Conservation (phyloP, 2,113 vertebrate genomes). For the Perognathus longimembris region DNA sequence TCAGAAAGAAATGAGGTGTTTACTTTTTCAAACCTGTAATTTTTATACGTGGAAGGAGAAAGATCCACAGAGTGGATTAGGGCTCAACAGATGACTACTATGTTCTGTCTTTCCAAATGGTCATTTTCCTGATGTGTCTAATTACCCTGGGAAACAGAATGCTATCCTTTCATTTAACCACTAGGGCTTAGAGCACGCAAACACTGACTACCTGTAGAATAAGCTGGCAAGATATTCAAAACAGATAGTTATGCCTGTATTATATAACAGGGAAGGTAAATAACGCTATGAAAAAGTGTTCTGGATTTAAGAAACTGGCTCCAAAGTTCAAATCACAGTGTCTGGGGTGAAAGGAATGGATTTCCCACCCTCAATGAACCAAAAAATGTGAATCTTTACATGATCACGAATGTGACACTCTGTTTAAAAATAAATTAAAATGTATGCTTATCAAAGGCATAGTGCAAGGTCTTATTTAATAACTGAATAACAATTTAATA, state of each 20-base stretch:
- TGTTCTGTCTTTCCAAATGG: not conserved
- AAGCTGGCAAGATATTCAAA: conserved; percentile 10
- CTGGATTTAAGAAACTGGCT: conserved; percentile 32
- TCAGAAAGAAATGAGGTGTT: not conserved
- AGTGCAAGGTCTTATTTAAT: conserved; percentile 69
- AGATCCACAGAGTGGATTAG: not conserved
- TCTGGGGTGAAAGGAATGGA: conserved; percentile 52
- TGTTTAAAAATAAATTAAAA: conserved; percentile 49
- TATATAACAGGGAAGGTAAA: conserved; percentile 18
- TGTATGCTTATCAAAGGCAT: conserved; percentile 47
- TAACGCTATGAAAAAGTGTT: conserved; percentile 39
- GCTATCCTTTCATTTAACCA: not conserved
- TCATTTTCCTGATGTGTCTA: not conserved
- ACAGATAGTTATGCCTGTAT: conserved; percentile 72
- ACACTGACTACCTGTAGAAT: conserved; percentile 54
- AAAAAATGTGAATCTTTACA: conserved; percentile 55
- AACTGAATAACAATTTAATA: conserved; percentile 69
- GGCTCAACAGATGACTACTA: rapidly evolving
- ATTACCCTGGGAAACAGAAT: not conserved
- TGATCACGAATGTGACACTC: conserved; percentile 14
- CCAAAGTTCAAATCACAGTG: conserved; percentile 66
- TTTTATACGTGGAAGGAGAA: not conserved
- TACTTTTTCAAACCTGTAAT: not conserved
- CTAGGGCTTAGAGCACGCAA: not conserved
- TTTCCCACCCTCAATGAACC: conserved; percentile 13